Percentiles rank a stretch among this genome's conserved stretches.
Conservation (phyloP, 2,797 vertebrate genomes). For the Lepidocolaptes lacrymiger region DNA sequence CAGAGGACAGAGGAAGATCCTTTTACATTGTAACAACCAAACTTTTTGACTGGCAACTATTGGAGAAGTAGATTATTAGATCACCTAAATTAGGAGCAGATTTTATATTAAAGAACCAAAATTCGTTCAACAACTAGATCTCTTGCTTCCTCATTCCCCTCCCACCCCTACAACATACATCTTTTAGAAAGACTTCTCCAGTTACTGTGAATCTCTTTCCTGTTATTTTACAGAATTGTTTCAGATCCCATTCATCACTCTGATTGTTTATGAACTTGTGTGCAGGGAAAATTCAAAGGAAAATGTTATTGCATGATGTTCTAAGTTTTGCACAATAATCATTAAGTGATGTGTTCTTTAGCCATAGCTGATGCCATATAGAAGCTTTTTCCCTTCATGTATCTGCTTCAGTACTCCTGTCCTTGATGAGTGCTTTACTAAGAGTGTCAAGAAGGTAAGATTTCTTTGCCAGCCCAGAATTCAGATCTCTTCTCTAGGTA, state of each 20-base stretch:
- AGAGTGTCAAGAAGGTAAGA: neutral
- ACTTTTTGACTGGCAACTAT: neutral
- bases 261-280: neutral
- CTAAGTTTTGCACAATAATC: neutral
- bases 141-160: fast-evolving
- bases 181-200: neutral
- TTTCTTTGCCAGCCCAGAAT: neutral
- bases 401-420: neutral
- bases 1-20: neutral
- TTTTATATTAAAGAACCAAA: neutral
- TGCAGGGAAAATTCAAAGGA: neutral
- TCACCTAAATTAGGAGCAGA: neutral
- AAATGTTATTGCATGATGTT: neutral
- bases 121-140: neutral
- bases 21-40: neutral
- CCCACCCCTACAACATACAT: fast-evolving
- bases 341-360: neutral
- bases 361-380: neutral
- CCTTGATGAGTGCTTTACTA: neutral
- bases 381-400: neutral
- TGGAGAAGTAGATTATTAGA: neutral
- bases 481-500: neutral
- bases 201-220: neutral
- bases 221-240: neutral
- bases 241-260: neutral